Percentiles rank a stretch among this genome's conserved stretches.
Conservation (phyloP, 2,797 vertebrate genomes). For the Rhinichthys osculus region DNA sequence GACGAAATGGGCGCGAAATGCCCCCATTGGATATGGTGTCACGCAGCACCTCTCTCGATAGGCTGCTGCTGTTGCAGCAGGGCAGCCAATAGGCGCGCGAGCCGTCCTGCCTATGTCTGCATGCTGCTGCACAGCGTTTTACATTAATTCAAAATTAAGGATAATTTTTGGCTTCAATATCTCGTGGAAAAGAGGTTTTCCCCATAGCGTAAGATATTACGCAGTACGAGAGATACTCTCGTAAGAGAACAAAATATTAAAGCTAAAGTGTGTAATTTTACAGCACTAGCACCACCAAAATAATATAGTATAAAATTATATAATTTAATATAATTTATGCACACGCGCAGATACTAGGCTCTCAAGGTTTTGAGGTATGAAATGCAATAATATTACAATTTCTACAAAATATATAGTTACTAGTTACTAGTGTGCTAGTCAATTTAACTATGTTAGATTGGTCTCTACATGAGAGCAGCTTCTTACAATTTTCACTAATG, state of each 20-base stretch:
- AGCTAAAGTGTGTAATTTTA: background rate
- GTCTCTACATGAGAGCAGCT: background rate
- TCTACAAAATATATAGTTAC: background rate
- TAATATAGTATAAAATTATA: background rate
- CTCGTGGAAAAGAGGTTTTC: too few species aligned
- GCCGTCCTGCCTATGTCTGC: too few species aligned
- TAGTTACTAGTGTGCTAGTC: background rate
- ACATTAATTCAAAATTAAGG: too few species aligned
- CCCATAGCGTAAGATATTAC: too few species aligned
- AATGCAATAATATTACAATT: background rate
- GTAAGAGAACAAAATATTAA: background rate
- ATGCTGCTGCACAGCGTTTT: too few species aligned
- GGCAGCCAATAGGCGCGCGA: too few species aligned
- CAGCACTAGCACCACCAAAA: background rate
- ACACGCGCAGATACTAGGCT: background rate
- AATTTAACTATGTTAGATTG: background rate
- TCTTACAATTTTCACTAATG: background rate
- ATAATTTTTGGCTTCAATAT: too few species aligned
- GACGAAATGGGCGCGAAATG: too few species aligned
- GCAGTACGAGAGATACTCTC: too few species aligned
- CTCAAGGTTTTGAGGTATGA: background rate
- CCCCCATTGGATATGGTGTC: too few species aligned
- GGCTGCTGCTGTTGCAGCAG: too few species aligned
- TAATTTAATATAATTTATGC: background rate
- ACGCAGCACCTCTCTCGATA: too few species aligned